Evolutionary conservation across 2,888 invertebrate species (phyloP).

Genomic region (Rutpela maculata): DNA sequence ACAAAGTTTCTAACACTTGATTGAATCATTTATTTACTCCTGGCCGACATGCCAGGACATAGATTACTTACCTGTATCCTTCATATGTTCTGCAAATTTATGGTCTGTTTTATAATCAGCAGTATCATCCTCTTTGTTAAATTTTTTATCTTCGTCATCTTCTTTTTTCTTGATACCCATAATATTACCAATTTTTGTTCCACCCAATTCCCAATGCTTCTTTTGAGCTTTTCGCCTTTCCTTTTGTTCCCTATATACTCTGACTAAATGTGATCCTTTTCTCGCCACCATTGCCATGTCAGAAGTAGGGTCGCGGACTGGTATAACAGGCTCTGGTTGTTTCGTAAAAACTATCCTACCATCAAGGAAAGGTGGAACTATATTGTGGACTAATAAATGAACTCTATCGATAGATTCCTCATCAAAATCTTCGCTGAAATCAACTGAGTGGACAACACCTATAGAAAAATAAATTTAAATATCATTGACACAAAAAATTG

Average conservation of each 20-base stretch:
- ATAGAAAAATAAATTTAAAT: neutral
- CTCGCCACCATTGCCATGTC: conserved; percentile 98
- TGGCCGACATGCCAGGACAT: neutral
- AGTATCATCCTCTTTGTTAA: conserved; percentile 81
- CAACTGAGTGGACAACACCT: conserved; percentile 91
- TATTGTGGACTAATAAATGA: conserved; percentile 97
- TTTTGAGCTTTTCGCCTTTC: conserved; percentile 97
- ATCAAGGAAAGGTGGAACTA: conserved; percentile 98
- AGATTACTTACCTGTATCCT: conserved; percentile 75
- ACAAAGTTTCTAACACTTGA: no score
- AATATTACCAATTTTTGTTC: conserved; percentile 96
- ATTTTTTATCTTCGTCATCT: conserved; percentile 83
- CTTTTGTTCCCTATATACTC: conserved; percentile 95
- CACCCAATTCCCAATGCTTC: conserved; percentile 99
- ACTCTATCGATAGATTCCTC: conserved; percentile 97
- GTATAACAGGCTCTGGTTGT: conserved; percentile 99
- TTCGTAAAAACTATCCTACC: conserved; percentile 99
- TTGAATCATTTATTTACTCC: no score
- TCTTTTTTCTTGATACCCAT: conserved; percentile 94
- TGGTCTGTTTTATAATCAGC: conserved; percentile 94
- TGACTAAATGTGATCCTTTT: conserved; percentile 94
- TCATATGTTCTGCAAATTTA: conserved; percentile 97
- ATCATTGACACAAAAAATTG: neutral
- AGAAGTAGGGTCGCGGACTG: conserved; percentile 95
- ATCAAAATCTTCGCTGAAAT: conserved; percentile 94